Percentiles rank a stretch among this genome's conserved stretches.
These are phyloP conservation scores for Rhinogobio ventralis DNA, from an alignment of 2,797 vertebrate species.

Conservation along the genomic window DNA sequence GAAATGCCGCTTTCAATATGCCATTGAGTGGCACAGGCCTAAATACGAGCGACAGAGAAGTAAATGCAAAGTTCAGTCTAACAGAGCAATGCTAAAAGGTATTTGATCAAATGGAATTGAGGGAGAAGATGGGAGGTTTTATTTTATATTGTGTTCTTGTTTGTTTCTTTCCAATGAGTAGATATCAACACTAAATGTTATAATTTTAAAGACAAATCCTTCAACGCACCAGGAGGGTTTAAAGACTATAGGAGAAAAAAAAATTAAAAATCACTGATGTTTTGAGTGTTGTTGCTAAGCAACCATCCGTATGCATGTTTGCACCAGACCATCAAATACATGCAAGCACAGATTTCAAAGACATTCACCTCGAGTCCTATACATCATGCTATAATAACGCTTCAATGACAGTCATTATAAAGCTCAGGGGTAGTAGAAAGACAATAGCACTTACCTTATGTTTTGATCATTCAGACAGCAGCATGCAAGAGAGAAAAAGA, in stretches of 20 bases:
- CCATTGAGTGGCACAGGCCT: constrained; percentile 55
- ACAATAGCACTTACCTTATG: constrained; percentile 36
- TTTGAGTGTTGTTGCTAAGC: constrained; percentile 28
- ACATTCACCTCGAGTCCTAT: not conserved
- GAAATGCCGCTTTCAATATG: constrained; percentile 62
- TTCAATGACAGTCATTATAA: constrained; percentile 19
- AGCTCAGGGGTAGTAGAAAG: not conserved
- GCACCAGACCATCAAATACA: not conserved
- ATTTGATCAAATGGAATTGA: constrained; percentile 60
- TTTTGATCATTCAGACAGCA: constrained; percentile 14
- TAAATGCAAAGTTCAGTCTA: constrained; percentile 62
- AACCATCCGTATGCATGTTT: not conserved
- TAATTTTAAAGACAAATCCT: not conserved
- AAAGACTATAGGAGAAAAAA: not conserved
- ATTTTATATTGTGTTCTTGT: constrained; percentile 18
- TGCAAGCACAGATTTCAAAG: not conserved
- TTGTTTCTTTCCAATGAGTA: constrained; percentile 11
- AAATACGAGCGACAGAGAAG: constrained; percentile 64
- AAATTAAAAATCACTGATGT: not conserved
- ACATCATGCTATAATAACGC: not conserved
- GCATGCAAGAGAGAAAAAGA: constrained; percentile 26
- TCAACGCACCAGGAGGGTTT: not conserved
- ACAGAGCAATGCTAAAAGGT: constrained; percentile 40
- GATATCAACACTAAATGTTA: constrained; percentile 2
- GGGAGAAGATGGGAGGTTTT: constrained; percentile 42